phyloP scores from a whole-genome alignment of 2,797 vertebrate species.

The Scarus forsteni region DNA sequence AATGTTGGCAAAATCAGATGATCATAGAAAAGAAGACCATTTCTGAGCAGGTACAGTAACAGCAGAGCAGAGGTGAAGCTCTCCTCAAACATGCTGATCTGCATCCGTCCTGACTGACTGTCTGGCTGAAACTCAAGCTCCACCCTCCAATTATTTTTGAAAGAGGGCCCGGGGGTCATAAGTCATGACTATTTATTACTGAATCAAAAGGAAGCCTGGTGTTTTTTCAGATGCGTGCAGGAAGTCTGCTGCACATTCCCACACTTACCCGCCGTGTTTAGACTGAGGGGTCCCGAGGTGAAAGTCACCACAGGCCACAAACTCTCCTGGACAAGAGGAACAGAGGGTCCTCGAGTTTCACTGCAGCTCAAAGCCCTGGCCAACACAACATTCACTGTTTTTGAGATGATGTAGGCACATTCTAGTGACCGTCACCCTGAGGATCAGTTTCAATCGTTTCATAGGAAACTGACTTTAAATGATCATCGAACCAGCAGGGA shows the following conservation, averaged over 20 bases:
- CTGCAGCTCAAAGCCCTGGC: background rate
- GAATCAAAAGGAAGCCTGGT: conserved; percentile 67
- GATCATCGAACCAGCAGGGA: no score
- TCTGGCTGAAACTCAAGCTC: conserved; percentile 44
- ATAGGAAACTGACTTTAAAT: no score
- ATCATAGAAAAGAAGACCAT: no score
- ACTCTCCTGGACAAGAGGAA: conserved; percentile 19
- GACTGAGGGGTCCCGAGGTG: conserved; percentile 55
- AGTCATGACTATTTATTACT: conserved; percentile 60
- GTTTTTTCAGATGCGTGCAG: conserved; percentile 75
- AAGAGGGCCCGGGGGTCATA: conserved; percentile 45
- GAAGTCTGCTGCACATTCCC: conserved; percentile 67
- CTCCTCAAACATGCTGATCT: background rate
- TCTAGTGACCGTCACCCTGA: no score
- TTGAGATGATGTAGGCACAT: no score
- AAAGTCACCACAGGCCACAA: conserved; percentile 50
- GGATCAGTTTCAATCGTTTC: no score
- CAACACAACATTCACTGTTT: background rate
- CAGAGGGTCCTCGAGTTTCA: background rate
- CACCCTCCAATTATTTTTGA: conserved; percentile 57
- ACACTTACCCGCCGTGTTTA: conserved; percentile 65
- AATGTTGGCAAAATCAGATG: no score
- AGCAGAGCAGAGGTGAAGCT: background rate
- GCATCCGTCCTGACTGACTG: conserved; percentile 16
- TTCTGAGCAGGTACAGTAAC: background rate